Base-by-base conservation (phyloP, 1,140 invertebrate genomes). In the Eriosoma lanigerum region DNA sequence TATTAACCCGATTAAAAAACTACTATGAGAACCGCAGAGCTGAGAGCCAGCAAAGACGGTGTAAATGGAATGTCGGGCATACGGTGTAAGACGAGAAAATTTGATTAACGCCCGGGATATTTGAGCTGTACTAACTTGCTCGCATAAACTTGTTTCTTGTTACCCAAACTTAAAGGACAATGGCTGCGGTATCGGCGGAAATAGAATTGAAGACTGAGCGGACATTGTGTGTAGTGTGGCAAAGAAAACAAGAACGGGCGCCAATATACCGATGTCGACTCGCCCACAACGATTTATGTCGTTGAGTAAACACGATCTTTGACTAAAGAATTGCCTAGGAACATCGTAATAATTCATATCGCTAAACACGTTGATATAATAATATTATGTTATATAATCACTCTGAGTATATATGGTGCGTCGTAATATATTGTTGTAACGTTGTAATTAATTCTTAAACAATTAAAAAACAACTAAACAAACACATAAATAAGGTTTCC, bases 91-190 rank as follows among this genome's bases (percentile, higher is more conserved):
- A 54, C 24, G 29, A 15, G 54, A 32, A 58, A 76, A 76, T 76
- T 75, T 75, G 72, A 75, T 75, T 75, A 75, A 75, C 50, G 52
- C 52, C 24, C 52, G 19, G n/a, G 72, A 75, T 56, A 72, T 72
- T 75, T 58, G 29, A 75, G 15, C 32, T 6, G 13, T 29, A 58
- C 17, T 4, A 38, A 56, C 52, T 58, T 38, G 29, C 19, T 12
- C 5, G n/a, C 15, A 10, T 76, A 76, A 76, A 58, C 73, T 58
- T 58, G 32, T 44, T 56, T 76, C 73, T 76, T 76, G 50, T 56
- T 76, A n/a, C 32, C 24, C 1, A 12, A 29, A 76, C 8, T 38
- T 76, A 38, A 15, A 12, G 66, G 46, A 46, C 21, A 68, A 68
- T 24, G 44, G 1, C 10, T 6, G 44, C 9, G 13, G 29, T 17